Base-by-base conservation (phyloP, 2,888 invertebrate genomes). In the Patella caerulea region DNA sequence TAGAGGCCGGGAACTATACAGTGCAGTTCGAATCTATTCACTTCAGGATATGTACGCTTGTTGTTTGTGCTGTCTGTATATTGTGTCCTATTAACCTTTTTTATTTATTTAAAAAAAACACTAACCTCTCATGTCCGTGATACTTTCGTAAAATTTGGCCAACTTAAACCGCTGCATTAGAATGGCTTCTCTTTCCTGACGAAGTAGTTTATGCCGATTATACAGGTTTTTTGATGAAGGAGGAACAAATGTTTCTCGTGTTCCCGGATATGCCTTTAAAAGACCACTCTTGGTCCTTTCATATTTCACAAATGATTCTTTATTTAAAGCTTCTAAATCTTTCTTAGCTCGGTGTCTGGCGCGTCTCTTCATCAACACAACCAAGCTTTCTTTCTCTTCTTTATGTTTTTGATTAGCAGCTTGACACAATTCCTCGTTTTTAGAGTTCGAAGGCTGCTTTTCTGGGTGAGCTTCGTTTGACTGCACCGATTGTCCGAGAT, bases 221-320 rank as follows among this genome's bases (percentile, higher is more conserved):
- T 65, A 9, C 9, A 65, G 65, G 19, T 65, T 11, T 65, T 65
- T 65, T 24, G 19, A 24, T 9, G 65, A 65, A 12, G 65, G 65
- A 12, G 65, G 65, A 12, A 65, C 19, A 15, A 65, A 65, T 24
- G 19, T 15, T 9, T 65, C 65, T 24, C 65, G 65, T 65, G 11
- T 65, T 24, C 65, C 65, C 11, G 65, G 65, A 24, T 24, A 65
- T 14, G 65, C 24, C 24, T 65, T n/a, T 24, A 65, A 65, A 15
- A 65, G 24, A 3, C 65, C 65, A 65, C 19, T 65, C 24, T 65
- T 65, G 24, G 65, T 65, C 24, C 65, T 19, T 65, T 65, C 65
- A 65, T 65, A 65, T 65, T 65, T 65, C 65, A 65, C 65, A 65
- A 65, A 65, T 3, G 65, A 19, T 65, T 65, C 65, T 24, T 19